Base-by-base conservation (phyloP, 2,888 invertebrate genomes). In the Lithodes maja region DNA sequence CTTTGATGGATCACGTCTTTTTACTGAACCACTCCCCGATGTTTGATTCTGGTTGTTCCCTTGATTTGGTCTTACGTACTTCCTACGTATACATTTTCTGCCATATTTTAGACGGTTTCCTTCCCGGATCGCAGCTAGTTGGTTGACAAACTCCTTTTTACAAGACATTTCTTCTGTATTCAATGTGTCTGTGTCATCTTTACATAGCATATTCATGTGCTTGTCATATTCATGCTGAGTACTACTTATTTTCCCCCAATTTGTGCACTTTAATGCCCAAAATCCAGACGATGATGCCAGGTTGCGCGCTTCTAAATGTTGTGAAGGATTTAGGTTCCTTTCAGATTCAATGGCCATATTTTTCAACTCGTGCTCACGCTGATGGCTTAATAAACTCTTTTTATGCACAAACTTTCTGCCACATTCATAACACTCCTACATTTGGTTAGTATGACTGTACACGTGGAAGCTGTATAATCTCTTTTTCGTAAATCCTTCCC, bases 141-240 rank as follows among this genome's bases (percentile, higher is more conserved):
- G 15, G 17, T 5, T 5, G 12, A 5, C 71, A 12, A 71, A 17
- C 5, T 17, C 71, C 1, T 71, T 5, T 5, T 17, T 17, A n/a
- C n/a, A 71, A n/a, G 15, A 71, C 9, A 7, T 61, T 7, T 61
- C 15, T 12, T 61, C 9, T 15, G 1, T 7, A 61, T 15, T 61
- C 9, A 61, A 15, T 2, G 9, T 7, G 7, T 3, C 15, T 1
- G 71, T 17, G 3, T n/a, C 17, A n/a, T 12, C 12, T 71, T 71
- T 17, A 71, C 61, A 61, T 61, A n/a, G 71, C 5, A 71, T 71
- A n/a, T 71, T 71, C 15, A 71, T 12, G 71, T 71, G 71, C 71
- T 71, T 71, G 17, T 71, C 71, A 3, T 71, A 17, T 17, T 71
- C 71, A 3, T 71, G 71, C 17, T 71, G 71, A 71, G 12, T 71